Percentiles rank a stretch among this genome's conserved stretches.
phyloP scores from a whole-genome alignment of 2,113 vertebrate genomes.

The Taurulus bubalis region DNA sequence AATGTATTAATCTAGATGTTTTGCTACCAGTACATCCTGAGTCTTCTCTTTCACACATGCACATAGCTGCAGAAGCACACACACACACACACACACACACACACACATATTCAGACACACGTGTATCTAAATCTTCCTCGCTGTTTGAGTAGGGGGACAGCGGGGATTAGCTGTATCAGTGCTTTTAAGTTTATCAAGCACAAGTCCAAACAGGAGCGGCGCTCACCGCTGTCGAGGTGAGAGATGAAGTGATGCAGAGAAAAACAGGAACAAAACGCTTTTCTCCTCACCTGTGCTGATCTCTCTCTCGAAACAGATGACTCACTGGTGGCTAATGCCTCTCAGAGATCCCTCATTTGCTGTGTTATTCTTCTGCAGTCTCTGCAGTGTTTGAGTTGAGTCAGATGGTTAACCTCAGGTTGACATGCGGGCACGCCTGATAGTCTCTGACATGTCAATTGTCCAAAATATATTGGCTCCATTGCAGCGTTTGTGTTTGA shows the following conservation, averaged over 20 bases:
- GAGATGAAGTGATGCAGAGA: not conserved
- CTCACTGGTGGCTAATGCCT: not conserved
- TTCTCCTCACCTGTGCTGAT: no score
- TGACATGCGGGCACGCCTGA: not conserved
- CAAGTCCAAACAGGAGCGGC: slow-evolving; percentile 15
- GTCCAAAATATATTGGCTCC: not conserved
- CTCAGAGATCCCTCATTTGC: not conserved
- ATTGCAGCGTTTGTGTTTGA: not conserved
- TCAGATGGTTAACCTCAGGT: not conserved
- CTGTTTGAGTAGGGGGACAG: no score
- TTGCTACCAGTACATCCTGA: not conserved
- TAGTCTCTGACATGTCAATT: not conserved
- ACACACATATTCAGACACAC: not conserved
- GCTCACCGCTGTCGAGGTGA: not conserved
- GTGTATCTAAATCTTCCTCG: no score
- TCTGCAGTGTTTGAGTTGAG: not conserved
- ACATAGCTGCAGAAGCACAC: not conserved
- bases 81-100: no score
- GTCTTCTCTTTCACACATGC: not conserved
- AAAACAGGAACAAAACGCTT: not conserved
- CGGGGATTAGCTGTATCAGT: not conserved
- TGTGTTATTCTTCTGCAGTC: not conserved
- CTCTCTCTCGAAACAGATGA: not conserved
- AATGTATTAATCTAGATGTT: not conserved
- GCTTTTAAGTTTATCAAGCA: not conserved